phyloP scores from a whole-genome alignment of 1,140 invertebrate species.

The Araneus ventricosus region DNA sequence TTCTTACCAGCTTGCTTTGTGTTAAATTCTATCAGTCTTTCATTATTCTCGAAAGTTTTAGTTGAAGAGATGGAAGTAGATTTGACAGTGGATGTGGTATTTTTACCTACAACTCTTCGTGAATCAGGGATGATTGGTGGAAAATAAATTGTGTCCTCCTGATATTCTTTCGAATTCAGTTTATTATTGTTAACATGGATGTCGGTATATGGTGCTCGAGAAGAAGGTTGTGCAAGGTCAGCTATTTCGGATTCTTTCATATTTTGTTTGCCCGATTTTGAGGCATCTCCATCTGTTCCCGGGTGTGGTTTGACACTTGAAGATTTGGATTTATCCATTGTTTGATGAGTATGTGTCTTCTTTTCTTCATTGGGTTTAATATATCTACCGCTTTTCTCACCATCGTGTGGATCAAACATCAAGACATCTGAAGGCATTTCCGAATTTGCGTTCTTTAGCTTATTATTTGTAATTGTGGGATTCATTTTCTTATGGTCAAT shows the following conservation, averaged over 20 bases:
- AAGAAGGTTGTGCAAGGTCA: not conserved
- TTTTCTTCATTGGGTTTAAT: not conserved
- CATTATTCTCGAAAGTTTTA: not conserved
- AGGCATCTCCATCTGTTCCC: not conserved
- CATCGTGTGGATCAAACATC: not conserved
- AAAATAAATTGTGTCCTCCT: slow-evolving; percentile 29
- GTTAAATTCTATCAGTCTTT: slow-evolving; percentile 13
- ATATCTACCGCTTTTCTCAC: not conserved
- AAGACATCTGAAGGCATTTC: not conserved
- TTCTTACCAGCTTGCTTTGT: not conserved
- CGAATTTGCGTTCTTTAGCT: not conserved
- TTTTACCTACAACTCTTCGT: not conserved
- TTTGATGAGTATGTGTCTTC: not conserved
- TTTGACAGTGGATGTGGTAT: not conserved
- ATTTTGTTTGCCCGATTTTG: not conserved
- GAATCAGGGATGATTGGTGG: slow-evolving; percentile 38
- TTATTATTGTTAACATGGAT: not conserved
- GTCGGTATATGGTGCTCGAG: not conserved
- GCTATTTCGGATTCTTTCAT: not conserved
- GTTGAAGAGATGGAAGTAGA: not conserved
- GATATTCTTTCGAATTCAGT: slow-evolving; percentile 4
- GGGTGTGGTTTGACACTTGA: not conserved
- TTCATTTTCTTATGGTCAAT: not conserved
- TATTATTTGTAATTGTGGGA: not conserved
- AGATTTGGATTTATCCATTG: not conserved